A percentile compares a stretch with the other conserved stretches of the same genome.
phyloP scores from a whole-genome alignment of 2,888 invertebrate genomes.

The Agrochola circellaris region DNA sequence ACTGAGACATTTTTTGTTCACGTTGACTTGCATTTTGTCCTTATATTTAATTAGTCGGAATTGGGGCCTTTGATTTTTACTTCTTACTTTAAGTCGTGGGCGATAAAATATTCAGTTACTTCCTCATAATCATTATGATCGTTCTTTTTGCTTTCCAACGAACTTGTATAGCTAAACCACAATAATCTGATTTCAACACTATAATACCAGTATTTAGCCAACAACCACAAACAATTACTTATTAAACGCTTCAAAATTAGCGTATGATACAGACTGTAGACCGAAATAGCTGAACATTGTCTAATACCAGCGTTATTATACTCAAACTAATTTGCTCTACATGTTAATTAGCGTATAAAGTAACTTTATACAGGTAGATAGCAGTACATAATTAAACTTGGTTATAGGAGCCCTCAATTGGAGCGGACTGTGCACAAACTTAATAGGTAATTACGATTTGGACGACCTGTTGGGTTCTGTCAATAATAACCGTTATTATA shows the following conservation, averaged over 20 bases:
- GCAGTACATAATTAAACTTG: conserved; percentile 43
- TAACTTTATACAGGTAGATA: conserved; percentile 14
- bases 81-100: background rate
- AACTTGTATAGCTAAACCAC: background rate
- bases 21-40: conserved; percentile 32
- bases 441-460: conserved; percentile 48
- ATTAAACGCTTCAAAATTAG: conserved; percentile 7
- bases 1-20: conserved; percentile 44
- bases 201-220: background rate
- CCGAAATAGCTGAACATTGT: conserved; percentile 11
- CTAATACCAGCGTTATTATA: conserved; percentile 11
- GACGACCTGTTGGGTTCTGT: conserved; percentile 10
- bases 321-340: conserved; percentile 20
- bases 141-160: background rate
- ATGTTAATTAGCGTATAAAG: conserved; percentile 26
- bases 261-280: background rate
- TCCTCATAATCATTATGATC: background rate
- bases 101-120: background rate
- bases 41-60: conserved; percentile 30
- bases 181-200: background rate
- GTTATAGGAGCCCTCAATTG: conserved; percentile 23
- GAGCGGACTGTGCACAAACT: conserved; percentile 30
- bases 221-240: conserved; percentile 9
- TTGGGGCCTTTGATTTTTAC: background rate
- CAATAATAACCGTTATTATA: conserved; percentile 16